Evolutionary conservation across 2,113 vertebrate genomes (phyloP), one percentile per base, ranked within the genome.

Genomic region (Tapirus terrestris): DNA sequence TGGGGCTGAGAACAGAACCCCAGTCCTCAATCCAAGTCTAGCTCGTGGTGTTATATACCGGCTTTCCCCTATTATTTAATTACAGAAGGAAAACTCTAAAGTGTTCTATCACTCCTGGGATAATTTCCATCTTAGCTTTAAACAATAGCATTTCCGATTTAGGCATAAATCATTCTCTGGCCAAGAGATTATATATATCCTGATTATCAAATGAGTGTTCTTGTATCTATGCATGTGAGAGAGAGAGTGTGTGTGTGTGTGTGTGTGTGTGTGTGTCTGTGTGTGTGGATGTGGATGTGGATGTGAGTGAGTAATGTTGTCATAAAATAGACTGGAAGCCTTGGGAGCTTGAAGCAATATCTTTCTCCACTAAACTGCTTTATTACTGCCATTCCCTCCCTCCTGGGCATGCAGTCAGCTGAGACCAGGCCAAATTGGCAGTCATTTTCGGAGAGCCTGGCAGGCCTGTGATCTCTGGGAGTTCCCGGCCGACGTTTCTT

Each of bases 371-470:
- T 99, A 99, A 99, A 99, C 99, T 99, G 99, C 99, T 99, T 99
- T 99, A 99, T 99, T 99, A 98, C 98, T 98, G 98, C 98, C 98
- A 98, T 99, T 98, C 98, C 98, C 98, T 99, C 98, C 99, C 99
- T 99, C 99, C 98, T 98, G 98, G 98, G 99, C 98, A 98, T 79
- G 98, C 93, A 99, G 99, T 99, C 99, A 99, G 99, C 99, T 99
- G 99, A 99, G 99, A 99, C 99, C 98, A 99, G 99, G 99, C 99
- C 99, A 99, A 99, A 99, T 99, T 99, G 99, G 99, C 99, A 99
- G 99, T 99, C 98, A 98, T 99, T 99, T 99, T 99, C 99, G 98
- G 97, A 99, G 98, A 93, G 98, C 98, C 99, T 99, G 99, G 99
- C 99, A 99, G 99, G 98, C 98, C 98, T 70, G 77, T 99, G 99